phyloP scores from a whole-genome alignment of 2,113 vertebrate genomes.

The Anseranas semipalmata region DNA sequence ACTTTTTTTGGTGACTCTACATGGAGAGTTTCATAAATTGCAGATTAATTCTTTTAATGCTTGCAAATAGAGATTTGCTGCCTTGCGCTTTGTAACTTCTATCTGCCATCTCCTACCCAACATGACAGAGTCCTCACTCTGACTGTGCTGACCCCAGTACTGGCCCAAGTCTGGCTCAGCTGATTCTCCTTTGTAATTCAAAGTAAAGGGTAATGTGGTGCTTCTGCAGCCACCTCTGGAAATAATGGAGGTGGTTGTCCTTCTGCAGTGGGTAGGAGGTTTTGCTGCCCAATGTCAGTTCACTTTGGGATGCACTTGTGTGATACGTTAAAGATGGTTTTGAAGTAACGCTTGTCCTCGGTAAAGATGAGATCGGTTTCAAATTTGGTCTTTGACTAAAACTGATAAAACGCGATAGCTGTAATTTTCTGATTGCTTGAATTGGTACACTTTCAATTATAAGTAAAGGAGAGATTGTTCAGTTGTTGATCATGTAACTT shows the following conservation, averaged over 20 bases:
- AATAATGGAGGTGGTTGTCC: background rate
- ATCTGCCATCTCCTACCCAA: background rate
- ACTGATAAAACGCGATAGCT: background rate
- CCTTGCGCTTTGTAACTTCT: background rate
- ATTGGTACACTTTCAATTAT: background rate
- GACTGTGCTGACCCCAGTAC: background rate
- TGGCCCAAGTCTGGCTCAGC: background rate
- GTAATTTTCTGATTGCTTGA: background rate
- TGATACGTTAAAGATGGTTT: background rate
- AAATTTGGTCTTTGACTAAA: background rate
- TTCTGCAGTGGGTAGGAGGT: background rate
- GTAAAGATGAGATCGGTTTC: background rate
- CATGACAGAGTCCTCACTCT: background rate
- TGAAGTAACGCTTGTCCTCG: background rate
- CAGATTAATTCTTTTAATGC: background rate
- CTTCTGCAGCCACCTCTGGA: background rate
- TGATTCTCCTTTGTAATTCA: background rate
- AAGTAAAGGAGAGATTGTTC: background rate
- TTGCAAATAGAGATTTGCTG: background rate
- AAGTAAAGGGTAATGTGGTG: background rate
- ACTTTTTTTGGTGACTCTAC: background rate
- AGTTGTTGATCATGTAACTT: background rate
- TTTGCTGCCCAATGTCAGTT: background rate
- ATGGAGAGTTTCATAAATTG: background rate
- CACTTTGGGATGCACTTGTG: background rate